A percentile compares a stretch with the other conserved stretches of the same genome.
phyloP scores from a whole-genome alignment of 2,113 vertebrate species.

The Gyps fulvus region DNA sequence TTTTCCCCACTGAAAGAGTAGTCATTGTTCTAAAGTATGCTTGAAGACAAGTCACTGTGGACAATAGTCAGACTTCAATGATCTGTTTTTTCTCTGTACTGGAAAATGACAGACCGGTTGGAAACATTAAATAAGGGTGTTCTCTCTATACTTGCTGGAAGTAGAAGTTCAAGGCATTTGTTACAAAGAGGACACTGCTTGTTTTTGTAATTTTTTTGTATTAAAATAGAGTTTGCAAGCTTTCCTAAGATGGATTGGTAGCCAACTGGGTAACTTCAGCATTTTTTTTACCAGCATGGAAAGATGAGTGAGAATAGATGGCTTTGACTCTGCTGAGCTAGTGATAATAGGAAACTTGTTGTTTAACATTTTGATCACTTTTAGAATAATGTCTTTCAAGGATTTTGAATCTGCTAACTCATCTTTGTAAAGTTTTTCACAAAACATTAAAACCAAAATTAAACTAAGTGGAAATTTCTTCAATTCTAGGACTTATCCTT shows the following conservation, averaged over 20 bases:
- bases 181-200: not conserved
- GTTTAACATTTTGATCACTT: not conserved
- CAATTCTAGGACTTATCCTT: not conserved
- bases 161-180: not conserved
- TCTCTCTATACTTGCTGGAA: not conserved
- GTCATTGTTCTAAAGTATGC: not conserved
- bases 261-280: not conserved
- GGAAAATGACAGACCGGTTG: not conserved
- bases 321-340: not conserved
- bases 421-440: not conserved
- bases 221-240: not conserved
- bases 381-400: not conserved
- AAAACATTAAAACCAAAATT: not conserved
- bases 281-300: not conserved
- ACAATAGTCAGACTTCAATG: not conserved
- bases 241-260: not conserved
- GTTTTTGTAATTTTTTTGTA: not conserved
- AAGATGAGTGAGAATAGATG: not conserved
- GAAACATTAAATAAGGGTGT: not conserved
- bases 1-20: not conserved
- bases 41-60: not conserved
- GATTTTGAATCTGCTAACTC: not conserved
- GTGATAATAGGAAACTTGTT: not conserved
- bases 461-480: not conserved
- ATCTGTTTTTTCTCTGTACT: not conserved